Evolutionary conservation across 2,888 invertebrate species (phyloP).

Genomic region (Dastarcus helophoroides): DNA sequence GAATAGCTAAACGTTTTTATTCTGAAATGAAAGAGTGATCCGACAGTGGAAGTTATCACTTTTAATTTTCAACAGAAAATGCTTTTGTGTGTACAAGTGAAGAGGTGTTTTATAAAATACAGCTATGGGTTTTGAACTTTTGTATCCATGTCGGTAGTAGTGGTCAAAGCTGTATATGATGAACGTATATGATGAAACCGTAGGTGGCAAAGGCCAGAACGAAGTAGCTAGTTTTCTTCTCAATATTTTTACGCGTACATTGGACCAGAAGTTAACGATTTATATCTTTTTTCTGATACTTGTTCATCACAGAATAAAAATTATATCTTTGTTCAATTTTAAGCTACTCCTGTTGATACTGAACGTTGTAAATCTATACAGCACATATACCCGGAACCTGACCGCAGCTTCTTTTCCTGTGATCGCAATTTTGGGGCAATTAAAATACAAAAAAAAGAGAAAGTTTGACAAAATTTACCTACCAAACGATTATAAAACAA

Average conservation of each 20-base stretch:
- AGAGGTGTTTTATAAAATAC: constrained; percentile 18
- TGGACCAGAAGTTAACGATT: constrained; percentile 7
- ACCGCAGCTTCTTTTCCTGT: constrained; percentile 14
- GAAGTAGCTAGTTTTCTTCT: constrained; percentile 12
- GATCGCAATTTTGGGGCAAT: constrained; percentile 13
- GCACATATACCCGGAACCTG: constrained; percentile 10
- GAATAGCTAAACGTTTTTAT: constrained; percentile 16
- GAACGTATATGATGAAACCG: constrained; percentile 14
- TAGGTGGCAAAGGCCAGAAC: constrained; percentile 12
- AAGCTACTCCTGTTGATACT: constrained; percentile 9
- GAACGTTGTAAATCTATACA: constrained; percentile 4
- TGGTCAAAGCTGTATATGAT: constrained; percentile 13
- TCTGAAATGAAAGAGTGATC: constrained; percentile 13
- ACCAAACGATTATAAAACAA: no score
- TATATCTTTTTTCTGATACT: constrained; percentile 16
- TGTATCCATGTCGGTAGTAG: constrained; percentile 15
- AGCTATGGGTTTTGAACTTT: constrained; percentile 17
- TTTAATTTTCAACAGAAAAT: constrained; percentile 20
- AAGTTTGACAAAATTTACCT: no score
- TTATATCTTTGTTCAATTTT: constrained; percentile 9
- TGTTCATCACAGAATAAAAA: constrained; percentile 14
- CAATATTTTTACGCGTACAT: constrained; percentile 12
- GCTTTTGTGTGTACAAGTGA: constrained; percentile 14
- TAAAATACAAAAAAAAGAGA: constrained; percentile 11
- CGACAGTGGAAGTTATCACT: constrained; percentile 14